A percentile compares a stretch with the other conserved stretches of the same genome.
Evolutionary conservation across 2,797 vertebrate genomes (phyloP).

Genomic region (Cichlasoma orientale): DNA sequence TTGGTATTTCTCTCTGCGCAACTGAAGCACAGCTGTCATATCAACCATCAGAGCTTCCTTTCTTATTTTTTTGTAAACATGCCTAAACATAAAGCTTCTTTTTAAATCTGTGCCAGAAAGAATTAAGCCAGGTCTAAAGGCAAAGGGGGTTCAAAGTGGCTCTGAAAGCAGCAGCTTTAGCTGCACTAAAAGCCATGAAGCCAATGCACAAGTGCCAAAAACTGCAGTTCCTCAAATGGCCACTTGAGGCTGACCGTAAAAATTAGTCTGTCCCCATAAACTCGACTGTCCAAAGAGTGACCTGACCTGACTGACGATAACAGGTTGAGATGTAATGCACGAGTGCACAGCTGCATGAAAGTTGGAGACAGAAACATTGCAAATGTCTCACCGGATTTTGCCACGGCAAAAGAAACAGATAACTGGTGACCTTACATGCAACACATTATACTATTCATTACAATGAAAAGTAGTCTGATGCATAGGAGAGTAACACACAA

Average conservation of each 20-base stretch:
- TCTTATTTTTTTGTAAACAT: too few species aligned
- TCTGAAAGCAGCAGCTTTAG: neutral
- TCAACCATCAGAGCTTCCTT: too few species aligned
- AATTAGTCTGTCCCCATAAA: neutral
- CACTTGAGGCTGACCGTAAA: neutral
- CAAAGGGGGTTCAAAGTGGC: neutral
- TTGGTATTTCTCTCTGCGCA: too few species aligned
- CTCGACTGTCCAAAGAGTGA: too few species aligned
- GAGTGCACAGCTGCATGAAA: neutral
- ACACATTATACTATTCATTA: neutral
- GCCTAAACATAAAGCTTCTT: too few species aligned
- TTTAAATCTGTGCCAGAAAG: too few species aligned
- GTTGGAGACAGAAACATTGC: neutral
- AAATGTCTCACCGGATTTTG: neutral
- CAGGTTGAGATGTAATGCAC: too few species aligned
- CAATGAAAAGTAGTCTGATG: neutral
- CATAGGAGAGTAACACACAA: neutral
- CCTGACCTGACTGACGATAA: neutral
- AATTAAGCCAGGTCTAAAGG: too few species aligned
- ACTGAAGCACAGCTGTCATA: too few species aligned
- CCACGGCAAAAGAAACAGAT: neutral
- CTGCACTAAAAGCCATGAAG: neutral
- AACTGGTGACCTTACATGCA: rapidly evolving
- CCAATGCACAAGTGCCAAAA: neutral
- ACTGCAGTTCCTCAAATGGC: neutral